A percentile compares a stretch with the other conserved stretches of the same genome.
These are phyloP conservation scores for Monopterus albus DNA, from an alignment of 2,113 vertebrate species.

Conservation along the genomic window DNA sequence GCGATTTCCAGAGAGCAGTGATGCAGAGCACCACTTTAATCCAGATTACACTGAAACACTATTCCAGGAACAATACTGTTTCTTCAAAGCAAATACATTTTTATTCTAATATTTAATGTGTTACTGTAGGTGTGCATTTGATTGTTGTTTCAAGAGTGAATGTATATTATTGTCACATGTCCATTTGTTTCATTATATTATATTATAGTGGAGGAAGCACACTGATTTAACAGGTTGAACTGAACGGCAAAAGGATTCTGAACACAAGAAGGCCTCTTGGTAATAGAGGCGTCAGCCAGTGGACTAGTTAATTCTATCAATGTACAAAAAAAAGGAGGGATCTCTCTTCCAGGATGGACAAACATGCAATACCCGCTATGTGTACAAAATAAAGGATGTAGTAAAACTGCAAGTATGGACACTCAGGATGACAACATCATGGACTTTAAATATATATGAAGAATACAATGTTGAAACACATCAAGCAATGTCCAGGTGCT, in stretches of 20 bases:
- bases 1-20: constrained; percentile 74
- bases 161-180: background rate
- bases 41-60: constrained; percentile 74
- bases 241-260: background rate
- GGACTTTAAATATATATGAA: too few relatives aligned
- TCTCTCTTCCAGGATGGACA: too few relatives aligned
- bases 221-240: background rate
- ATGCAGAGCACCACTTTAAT: constrained; percentile 74
- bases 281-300: too few relatives aligned
- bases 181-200: constrained; percentile 4
- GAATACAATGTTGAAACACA: too few relatives aligned
- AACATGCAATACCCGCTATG: too few relatives aligned
- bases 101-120: background rate
- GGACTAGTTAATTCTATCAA: too few relatives aligned
- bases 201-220: background rate
- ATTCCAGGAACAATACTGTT: constrained; percentile 75
- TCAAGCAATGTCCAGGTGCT: too few relatives aligned
- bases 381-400: too few relatives aligned
- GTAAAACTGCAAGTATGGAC: too few relatives aligned
- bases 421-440: too few relatives aligned
- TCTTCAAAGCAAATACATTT: constrained; percentile 57
- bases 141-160: constrained; percentile 1
- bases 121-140: constrained; percentile 5
- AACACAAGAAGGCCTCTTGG: background rate
- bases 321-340: too few relatives aligned